Percentiles rank a stretch among this genome's conserved stretches.
Conservation (phyloP, 1,140 invertebrate genomes). For the Centruroides sculpturatus region DNA sequence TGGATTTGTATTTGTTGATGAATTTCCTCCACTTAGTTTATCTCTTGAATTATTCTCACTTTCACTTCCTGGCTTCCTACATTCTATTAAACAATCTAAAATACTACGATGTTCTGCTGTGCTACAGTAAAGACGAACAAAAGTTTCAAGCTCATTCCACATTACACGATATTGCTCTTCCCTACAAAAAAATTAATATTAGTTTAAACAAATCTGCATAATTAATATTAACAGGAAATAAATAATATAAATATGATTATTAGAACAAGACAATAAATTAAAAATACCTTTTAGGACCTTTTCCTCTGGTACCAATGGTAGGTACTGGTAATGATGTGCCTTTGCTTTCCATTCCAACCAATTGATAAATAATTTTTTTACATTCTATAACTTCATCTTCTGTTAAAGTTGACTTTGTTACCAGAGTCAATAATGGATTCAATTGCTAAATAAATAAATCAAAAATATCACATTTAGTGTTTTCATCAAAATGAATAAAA, state of each 20-base stretch:
- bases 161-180: slow-evolving; percentile 82
- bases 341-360: slow-evolving; percentile 66
- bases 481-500: no score
- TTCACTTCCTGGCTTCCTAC: slow-evolving; percentile 34
- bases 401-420: slow-evolving; percentile 65
- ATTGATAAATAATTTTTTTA: slow-evolving; percentile 62
- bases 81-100: slow-evolving; percentile 68
- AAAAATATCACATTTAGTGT: no score
- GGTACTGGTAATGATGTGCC: slow-evolving; percentile 61
- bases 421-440: slow-evolving; percentile 58
- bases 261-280: slow-evolving; percentile 4
- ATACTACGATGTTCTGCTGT: slow-evolving; percentile 56
- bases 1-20: neutral
- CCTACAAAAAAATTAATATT: slow-evolving; percentile 22
- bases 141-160: slow-evolving; percentile 75
- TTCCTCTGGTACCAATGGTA: slow-evolving; percentile 33
- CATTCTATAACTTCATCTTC: slow-evolving; percentile 76
- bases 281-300: slow-evolving; percentile 30
- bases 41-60: neutral
- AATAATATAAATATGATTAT: no score
- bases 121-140: slow-evolving; percentile 58
- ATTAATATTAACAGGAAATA: no score
- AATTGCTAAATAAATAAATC: slow-evolving; percentile 42
- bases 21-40: no score
- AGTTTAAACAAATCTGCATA: no score